Evolutionary conservation across 53 echinoderm and acorn worm species (phyloP).

Genomic region (Actinopyga echinites): DNA sequence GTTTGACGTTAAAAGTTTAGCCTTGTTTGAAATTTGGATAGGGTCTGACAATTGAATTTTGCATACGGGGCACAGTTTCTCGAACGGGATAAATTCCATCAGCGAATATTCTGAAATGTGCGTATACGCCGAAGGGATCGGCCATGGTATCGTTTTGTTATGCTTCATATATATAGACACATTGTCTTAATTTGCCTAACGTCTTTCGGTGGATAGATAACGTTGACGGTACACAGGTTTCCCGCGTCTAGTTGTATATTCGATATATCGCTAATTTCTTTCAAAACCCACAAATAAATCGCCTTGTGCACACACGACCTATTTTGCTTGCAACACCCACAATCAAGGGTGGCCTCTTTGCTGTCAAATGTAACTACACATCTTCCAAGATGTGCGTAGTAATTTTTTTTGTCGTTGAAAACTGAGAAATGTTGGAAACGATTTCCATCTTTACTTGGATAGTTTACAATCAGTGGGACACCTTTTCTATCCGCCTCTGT

Average conservation of each 20-base stretch:
- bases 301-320: constrained; percentile 19
- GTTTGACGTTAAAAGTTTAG: background rate
- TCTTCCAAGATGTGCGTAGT: constrained; percentile 16
- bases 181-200: background rate
- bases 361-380: constrained; percentile 33
- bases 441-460: background rate
- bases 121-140: background rate
- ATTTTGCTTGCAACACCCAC: constrained; percentile 14
- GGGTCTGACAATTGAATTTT: background rate
- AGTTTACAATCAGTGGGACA: background rate
- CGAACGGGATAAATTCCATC: constrained; percentile 9
- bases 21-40: background rate
- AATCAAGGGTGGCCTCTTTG: background rate
- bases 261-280: background rate
- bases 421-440: constrained; percentile 7
- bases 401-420: background rate
- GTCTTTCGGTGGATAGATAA: background rate
- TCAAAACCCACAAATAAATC: background rate
- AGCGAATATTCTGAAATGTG: background rate
- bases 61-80: background rate
- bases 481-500: background rate
- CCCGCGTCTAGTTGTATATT: background rate
- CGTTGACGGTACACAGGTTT: background rate
- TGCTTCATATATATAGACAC: background rate
- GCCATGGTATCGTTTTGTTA: background rate